Base-by-base conservation (phyloP, 2,113 vertebrate species). In the Chionodraco myersi region DNA sequence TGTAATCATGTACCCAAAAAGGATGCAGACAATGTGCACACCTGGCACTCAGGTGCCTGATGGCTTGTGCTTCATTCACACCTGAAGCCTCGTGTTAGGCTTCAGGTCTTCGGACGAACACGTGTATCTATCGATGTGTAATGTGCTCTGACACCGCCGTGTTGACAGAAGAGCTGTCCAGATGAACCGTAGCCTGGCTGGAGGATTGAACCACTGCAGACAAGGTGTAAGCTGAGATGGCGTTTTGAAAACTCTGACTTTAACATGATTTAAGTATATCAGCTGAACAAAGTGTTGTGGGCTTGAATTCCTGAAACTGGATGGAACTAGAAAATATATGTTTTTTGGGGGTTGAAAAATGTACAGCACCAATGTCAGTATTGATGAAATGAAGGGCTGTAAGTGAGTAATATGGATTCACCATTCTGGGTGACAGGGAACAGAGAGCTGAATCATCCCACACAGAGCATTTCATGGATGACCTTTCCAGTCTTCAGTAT, bases 381-480 rank as follows among this genome's bases (percentile, higher is more conserved):
- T 30, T 53, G 57, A 60, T 62, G 56, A 68, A 59, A 69, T 10
- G 49, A 75, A 52, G 66, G 71, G 23, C 75, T 52, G 68, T 69
- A 51, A 65, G 69, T 89, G 74, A 86, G 73, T 80, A 88, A 85
- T 87, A 83, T 82, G 80, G 86, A 87, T 87, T 77, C 74, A 36
- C 59, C 58, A 90, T 89, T 81, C 84, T 52, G 77, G 78, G 76
- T 76, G 83, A 90, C 77, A 84, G 82, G 80, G 36, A 82, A 88
- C 86, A 88, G 83, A 14, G 71, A 81, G 85, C 80, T 85, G 87
- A 88, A 90, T 91, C 91, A 92, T 92, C 82, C 86, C 70, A 84
- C 85, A 84, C 70, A 11, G 63, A 77, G 87, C 83, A 83, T 93
- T 91, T 94, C 84, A 92, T 68, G 87, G 89, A 83, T 93, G 92